Evolutionary conservation across 1,140 invertebrate species (phyloP).

Genomic region (Atta texana): DNA sequence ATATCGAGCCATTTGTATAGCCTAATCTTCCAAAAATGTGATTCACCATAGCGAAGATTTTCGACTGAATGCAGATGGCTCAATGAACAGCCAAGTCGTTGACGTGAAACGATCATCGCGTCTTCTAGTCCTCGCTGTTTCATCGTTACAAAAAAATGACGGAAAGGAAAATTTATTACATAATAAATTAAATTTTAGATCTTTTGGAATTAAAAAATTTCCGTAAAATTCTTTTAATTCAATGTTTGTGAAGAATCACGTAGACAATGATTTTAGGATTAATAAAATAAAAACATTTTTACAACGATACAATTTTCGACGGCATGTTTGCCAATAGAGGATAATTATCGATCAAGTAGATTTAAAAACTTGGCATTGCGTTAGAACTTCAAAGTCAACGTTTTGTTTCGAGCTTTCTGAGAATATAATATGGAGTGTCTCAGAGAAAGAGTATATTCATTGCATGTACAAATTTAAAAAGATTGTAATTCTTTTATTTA

Average conservation of each 20-base stretch:
- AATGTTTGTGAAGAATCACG: not conserved
- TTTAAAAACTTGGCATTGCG: not conserved
- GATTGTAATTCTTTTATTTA: not conserved
- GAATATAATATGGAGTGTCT: conserved; percentile 1
- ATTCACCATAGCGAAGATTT: conserved; percentile 31
- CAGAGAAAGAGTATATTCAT: not conserved
- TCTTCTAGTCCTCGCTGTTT: conserved; percentile 78
- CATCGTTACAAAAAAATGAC: conserved; percentile 38
- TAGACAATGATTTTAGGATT: conserved; percentile 22
- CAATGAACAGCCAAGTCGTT: conserved; percentile 29
- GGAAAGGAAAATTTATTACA: conserved; percentile 8
- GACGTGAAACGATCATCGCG: conserved; percentile 62
- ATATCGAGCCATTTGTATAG: conserved; percentile 29
- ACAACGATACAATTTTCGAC: not conserved
- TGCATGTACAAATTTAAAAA: not conserved
- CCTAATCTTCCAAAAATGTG: conserved; percentile 64
- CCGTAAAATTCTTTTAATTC: conserved; percentile 1
- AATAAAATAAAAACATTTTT: not conserved
- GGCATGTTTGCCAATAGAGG: not conserved
- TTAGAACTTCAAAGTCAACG: conserved; percentile 12
- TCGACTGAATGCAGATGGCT: conserved; percentile 37
- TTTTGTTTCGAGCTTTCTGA: conserved; percentile 21
- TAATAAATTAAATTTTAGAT: conserved; percentile 10
- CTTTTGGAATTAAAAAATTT: conserved; percentile 20
- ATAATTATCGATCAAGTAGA: not conserved